Evolutionary conservation across 2,113 vertebrate genomes (phyloP), one percentile per base, ranked within the genome.

Genomic region (Girardinichthys multiradiatus): DNA sequence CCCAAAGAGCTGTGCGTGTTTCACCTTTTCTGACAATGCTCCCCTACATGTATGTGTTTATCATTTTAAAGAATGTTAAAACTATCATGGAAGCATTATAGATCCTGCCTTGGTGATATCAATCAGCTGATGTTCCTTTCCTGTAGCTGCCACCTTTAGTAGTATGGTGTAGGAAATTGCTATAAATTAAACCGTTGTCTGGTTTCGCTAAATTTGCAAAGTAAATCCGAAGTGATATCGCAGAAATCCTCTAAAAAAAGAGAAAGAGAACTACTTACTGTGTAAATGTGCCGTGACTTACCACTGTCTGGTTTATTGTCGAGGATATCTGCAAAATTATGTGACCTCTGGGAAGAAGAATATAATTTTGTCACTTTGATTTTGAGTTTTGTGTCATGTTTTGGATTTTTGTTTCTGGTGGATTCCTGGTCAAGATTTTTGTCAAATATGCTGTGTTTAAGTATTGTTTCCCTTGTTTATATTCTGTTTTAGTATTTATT

Each of bases 21-120:
- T 82, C 72, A 69, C 51, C 51, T 68, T 59, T 72, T 62, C 64
- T 78, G 80, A 86, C 76, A 74, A n/a, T 66, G 28, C 69, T 78
- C 59, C 65, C 63, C 71, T 65, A 72, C 78, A 84, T 76, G 77
- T 80, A 87, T 90, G 85, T 48, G 70, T 82, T 67, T 65, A 86
- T 77, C 59, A 77, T 81, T 78, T 71, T 76, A 75, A 29, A 42
- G 33, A 72, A 77, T 81, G 70, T 79, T 79, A 48, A 74, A 86
- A 68, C 59, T 62, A 48, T 81, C 61, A 68, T n/a, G 7, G 61
- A 72, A 57, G 24, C 39, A 68, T 81, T 74, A 76, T 60, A 13
- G 54, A 72, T 63, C 39, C 17, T 57, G 72, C 75, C 63, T 74
- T 57, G 19, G 57, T 74, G 51, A 73, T 4, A 21, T 51, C 74